A percentile compares a stretch with the other conserved stretches of the same genome.
Conservation (phyloP, 2,797 vertebrate species). For the Mormyrus hasselquistii region DNA sequence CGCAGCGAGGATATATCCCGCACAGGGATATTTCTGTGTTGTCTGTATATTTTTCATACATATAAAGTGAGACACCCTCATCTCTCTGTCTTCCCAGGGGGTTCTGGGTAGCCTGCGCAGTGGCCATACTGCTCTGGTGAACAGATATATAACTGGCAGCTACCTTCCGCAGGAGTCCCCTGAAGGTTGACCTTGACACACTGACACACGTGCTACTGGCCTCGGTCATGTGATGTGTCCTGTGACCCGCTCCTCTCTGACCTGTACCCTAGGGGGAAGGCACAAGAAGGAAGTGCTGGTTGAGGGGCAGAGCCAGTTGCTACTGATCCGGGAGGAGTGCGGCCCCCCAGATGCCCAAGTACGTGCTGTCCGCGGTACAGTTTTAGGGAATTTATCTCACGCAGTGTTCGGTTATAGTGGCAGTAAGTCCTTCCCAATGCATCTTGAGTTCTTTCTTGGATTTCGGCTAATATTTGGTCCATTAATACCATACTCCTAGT, state of each 20-base stretch:
- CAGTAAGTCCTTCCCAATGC: background rate
- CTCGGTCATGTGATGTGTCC: background rate
- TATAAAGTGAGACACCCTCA: background rate
- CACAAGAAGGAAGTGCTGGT: constrained; percentile 84
- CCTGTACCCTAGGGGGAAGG: constrained; percentile 66
- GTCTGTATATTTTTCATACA: background rate
- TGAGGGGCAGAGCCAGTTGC: constrained; percentile 82
- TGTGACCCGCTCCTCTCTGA: background rate
- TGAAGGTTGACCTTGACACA: constrained; percentile 61
- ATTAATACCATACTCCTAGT: background rate
- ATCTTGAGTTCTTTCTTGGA: background rate
- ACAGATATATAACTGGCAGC: constrained; percentile 86
- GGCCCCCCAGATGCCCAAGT: constrained; percentile 78
- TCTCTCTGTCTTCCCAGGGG: constrained; percentile 55
- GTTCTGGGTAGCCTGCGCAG: constrained; percentile 81
- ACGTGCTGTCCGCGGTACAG: background rate
- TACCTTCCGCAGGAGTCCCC: constrained; percentile 80
- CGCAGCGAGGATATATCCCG: background rate
- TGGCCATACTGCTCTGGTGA: constrained; percentile 83
- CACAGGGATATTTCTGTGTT: background rate
- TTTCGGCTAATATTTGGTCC: background rate
- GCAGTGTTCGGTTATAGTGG: background rate
- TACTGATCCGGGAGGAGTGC: constrained; percentile 85
- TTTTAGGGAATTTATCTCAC: background rate
- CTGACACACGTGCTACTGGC: background rate